Base-by-base conservation (phyloP, 2,888 invertebrate genomes). In the Spilosoma lubricipeda region DNA sequence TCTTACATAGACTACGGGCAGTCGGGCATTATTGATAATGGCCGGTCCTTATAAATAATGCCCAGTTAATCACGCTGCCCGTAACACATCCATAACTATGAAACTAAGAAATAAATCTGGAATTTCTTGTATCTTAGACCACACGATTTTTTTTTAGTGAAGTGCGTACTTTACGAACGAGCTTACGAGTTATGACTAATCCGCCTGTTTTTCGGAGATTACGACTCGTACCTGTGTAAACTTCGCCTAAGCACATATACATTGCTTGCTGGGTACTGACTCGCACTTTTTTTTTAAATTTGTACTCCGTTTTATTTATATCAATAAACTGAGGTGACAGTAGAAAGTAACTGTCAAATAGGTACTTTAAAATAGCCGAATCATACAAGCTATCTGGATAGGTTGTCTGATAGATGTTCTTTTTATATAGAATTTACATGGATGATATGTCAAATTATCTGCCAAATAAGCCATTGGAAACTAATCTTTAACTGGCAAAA, bases 91-190 rank as follows among this genome's bases (percentile, higher is more conserved):
- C n/a, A n/a, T n/a, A 48, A 23, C 8, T 56, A 56, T n/a, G 3
- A 9, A 56, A 56, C 13, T 59, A 13, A 23, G 23, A n/a, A n/a
- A 11, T 67, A 18, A 45, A 27, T 30, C n/a, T 42, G 67, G 18
- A 48, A 56, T 20, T 42, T 63, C 83, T 87, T 73, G 36, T 85
- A 0, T 77, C 83, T 86, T 85, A 71, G 0, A 73, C 85, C 86
- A 81, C 27, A 71, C 67, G 63, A 42, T 48, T 86, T 81, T 86
- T 87, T 89, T 81, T 89, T 88, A 89, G 89, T 91, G 87, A 91
- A 92, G 91, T 91, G 88, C 91, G 85, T 88, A 90, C 88, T 90
- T 90, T 87, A 87, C 84, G 85, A 85, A 85, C 86, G 85, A 85
- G 90, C 77, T 82, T 82, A 80, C 85, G 84, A 85, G 82, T 83